Conservation (phyloP, 2,113 vertebrate genomes). For the Anguilla rostrata region DNA sequence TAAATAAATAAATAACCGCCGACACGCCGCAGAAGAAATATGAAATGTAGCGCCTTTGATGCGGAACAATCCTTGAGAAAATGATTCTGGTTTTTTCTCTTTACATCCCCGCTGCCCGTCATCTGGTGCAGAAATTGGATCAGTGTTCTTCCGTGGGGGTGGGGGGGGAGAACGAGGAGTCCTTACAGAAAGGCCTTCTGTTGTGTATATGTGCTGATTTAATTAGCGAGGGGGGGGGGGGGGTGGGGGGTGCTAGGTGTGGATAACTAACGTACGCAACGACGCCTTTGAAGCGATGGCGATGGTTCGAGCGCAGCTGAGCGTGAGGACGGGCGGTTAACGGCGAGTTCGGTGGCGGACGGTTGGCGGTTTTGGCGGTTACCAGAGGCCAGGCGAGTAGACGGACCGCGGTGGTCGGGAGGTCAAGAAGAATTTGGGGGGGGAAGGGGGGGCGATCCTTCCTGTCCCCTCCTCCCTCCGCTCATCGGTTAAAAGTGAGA, state of each 20-base stretch:
- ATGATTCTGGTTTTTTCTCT: conserved; percentile 33
- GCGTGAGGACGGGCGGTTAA: not conserved
- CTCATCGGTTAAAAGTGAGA: not conserved
- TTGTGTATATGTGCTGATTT: conserved; percentile 24
- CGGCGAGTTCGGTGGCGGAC: not conserved
- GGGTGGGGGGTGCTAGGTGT: not conserved
- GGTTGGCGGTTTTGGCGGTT: not conserved
- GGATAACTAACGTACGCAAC: not conserved
- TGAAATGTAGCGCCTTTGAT: conserved; percentile 41
- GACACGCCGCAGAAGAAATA: conserved; percentile 30
- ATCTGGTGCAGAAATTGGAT: conserved; percentile 31
- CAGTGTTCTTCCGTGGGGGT: conserved; percentile 34
- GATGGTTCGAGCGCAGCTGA: too few species aligned
- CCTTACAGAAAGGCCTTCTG: conserved; percentile 16
- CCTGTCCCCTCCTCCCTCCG: not conserved
- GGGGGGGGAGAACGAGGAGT: conserved; percentile 18
- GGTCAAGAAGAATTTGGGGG: not conserved
- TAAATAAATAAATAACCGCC: conserved; percentile 45
- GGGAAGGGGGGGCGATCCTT: not conserved
- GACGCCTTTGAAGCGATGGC: conserved; percentile 7
- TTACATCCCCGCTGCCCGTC: conserved; percentile 15
- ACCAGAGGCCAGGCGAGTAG: not conserved
- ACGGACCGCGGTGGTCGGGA: not conserved
- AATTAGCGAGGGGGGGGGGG: conserved; percentile 19
- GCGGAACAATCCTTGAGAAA: conserved; percentile 30